phyloP scores from a whole-genome alignment of 2,113 vertebrate species.

The Microtus richardsoni region DNA sequence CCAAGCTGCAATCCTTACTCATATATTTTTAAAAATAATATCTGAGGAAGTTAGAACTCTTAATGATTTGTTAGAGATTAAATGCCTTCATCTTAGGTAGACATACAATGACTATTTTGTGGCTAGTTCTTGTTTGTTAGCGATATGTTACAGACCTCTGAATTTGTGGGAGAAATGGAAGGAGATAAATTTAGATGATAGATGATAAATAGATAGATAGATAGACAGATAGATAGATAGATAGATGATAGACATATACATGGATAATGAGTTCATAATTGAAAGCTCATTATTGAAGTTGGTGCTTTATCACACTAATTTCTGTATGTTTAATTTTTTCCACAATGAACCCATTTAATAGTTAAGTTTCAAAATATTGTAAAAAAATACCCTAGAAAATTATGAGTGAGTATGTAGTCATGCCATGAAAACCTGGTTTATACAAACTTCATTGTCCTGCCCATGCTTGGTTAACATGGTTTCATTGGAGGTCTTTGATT shows the following conservation, averaged over 20 bases:
- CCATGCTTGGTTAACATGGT: neutral
- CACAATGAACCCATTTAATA: neutral
- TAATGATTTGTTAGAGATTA: neutral
- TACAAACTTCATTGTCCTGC: neutral
- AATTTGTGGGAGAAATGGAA: neutral
- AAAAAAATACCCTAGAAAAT: neutral
- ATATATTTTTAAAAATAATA: neutral
- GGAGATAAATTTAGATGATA: neutral
- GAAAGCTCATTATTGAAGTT: neutral
- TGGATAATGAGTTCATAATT: neutral
- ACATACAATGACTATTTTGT: neutral
- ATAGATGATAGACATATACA: neutral
- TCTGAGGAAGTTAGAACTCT: neutral
- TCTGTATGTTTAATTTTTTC: neutral
- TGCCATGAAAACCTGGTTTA: neutral
- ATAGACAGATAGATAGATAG: neutral
- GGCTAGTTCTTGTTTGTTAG: neutral
- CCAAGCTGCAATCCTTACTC: neutral
- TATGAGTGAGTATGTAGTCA: neutral
- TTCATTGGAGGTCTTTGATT: neutral
- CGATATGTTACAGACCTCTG: neutral
- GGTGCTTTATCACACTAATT: neutral
- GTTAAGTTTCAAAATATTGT: neutral
- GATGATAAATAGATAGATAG: neutral
- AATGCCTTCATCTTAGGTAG: slow-evolving; percentile 15